Percentiles rank a stretch among this genome's conserved stretches.
These are phyloP conservation scores for Enteromius treurensis DNA, from an alignment of 2,797 vertebrate species.

Conservation along the genomic window DNA sequence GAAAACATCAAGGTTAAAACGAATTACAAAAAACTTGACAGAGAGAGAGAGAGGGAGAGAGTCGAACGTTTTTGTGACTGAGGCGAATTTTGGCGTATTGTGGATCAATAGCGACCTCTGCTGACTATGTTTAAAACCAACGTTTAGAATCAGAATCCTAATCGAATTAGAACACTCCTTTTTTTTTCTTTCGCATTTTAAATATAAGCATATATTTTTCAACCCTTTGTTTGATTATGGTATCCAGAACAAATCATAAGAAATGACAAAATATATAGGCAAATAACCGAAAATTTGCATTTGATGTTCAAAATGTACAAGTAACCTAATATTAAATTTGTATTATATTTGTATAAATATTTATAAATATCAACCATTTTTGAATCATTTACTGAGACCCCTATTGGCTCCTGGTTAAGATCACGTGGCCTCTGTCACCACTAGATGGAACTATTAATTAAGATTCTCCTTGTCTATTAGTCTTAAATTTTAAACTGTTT, in stretches of 20 bases:
- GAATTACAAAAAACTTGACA: background rate
- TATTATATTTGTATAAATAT: too few species aligned
- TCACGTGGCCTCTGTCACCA: constrained; percentile 50
- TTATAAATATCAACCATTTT: background rate
- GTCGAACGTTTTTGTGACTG: background rate
- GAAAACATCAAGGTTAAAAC: constrained; percentile 17
- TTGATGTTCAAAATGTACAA: background rate
- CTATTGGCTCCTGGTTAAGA: background rate
- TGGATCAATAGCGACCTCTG: constrained; percentile 74
- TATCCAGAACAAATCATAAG: background rate
- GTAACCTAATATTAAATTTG: background rate
- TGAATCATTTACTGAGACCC: background rate
- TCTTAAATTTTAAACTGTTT: background rate
- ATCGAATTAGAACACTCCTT: background rate
- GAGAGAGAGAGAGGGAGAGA: background rate
- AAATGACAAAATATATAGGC: background rate
- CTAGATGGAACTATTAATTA: constrained; percentile 67
- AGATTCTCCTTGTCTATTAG: background rate
- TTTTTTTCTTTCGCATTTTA: background rate
- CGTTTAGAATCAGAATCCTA: background rate
- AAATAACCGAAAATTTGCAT: background rate
- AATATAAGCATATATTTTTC: background rate
- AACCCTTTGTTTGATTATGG: background rate
- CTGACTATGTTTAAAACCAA: constrained; percentile 60
- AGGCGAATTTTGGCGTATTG: background rate